Conservation (phyloP, 2,113 vertebrate genomes). For the Nycticebus coucang region DNA sequence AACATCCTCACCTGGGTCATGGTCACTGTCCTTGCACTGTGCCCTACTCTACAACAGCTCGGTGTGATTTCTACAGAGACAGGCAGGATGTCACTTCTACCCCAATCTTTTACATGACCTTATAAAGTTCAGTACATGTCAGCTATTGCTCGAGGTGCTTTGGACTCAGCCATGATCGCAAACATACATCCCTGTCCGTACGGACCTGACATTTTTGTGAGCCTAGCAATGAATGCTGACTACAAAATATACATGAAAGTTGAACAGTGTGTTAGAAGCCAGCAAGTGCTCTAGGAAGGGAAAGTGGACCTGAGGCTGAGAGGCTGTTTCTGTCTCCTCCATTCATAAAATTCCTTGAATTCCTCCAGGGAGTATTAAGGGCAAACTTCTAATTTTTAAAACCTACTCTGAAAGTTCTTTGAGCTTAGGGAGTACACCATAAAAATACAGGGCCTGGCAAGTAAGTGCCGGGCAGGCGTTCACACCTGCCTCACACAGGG, state of each 20-base stretch:
- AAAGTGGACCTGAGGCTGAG: not conserved
- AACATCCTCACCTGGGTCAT: not conserved
- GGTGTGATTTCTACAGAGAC: constrained; percentile 7
- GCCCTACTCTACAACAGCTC: not conserved
- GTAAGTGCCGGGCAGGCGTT: not conserved
- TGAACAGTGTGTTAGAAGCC: not conserved
- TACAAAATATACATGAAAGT: too few species aligned
- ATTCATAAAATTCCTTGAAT: constrained; percentile 54
- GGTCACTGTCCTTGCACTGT: fast-evolving
- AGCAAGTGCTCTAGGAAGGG: not conserved
- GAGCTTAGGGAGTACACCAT: not conserved
- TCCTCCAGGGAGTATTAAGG: constrained; percentile 1
- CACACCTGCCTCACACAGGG: not conserved
- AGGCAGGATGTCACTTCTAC: not conserved
- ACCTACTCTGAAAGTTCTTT: not conserved
- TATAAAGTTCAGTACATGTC: not conserved
- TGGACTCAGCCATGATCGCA: not conserved
- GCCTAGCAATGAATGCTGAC: not conserved
- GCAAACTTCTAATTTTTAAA: constrained; percentile 31
- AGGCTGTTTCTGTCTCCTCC: not conserved
- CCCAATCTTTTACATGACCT: not conserved
- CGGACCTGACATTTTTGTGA: not conserved
- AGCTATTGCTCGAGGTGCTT: not conserved
- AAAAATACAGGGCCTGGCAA: not conserved
- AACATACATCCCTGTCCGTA: not conserved